phyloP scores from a whole-genome alignment of 2,797 vertebrate genomes.

The Lepus oiostolus region DNA sequence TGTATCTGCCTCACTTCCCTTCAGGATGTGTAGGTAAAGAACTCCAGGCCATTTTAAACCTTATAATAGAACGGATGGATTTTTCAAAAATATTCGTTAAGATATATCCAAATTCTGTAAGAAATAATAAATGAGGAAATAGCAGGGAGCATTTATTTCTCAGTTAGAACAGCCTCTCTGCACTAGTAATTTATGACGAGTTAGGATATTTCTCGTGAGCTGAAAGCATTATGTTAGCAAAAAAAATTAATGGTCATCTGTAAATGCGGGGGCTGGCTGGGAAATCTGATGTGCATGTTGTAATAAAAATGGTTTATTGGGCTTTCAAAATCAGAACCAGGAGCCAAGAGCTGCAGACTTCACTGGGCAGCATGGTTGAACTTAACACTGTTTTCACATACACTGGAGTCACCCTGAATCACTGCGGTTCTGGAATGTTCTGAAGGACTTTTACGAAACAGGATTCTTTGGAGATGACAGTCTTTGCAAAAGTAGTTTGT shows the following conservation, averaged over 20 bases:
- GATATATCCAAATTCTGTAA: slow-evolving; percentile 78
- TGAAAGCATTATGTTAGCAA: slow-evolving; percentile 81
- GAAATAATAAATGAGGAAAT: slow-evolving; percentile 83
- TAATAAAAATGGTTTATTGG: slow-evolving; percentile 90
- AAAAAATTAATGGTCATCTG: slow-evolving; percentile 86
- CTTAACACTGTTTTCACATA: not conserved
- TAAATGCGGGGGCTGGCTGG: slow-evolving; percentile 85
- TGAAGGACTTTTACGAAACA: not conserved
- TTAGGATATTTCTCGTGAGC: slow-evolving; percentile 72
- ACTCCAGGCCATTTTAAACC: not conserved
- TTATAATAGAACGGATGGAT: not conserved
- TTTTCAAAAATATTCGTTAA: slow-evolving; percentile 55
- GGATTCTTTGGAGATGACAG: not conserved
- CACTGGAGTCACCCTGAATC: not conserved
- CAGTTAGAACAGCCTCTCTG: slow-evolving; percentile 77
- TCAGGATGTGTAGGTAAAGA: not conserved
- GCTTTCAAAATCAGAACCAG: slow-evolving; percentile 72
- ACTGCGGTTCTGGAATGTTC: not conserved
- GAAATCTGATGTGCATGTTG: slow-evolving; percentile 82
- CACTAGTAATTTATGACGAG: slow-evolving; percentile 85
- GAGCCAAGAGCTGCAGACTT: slow-evolving; percentile 78
- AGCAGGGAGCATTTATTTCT: slow-evolving; percentile 84
- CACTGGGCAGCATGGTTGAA: slow-evolving; percentile 50
- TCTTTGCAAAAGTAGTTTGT: not conserved
- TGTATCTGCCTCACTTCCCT: not conserved